phyloP scores from a whole-genome alignment of 2,888 invertebrate species.

The Neocrepidodera transversa region DNA sequence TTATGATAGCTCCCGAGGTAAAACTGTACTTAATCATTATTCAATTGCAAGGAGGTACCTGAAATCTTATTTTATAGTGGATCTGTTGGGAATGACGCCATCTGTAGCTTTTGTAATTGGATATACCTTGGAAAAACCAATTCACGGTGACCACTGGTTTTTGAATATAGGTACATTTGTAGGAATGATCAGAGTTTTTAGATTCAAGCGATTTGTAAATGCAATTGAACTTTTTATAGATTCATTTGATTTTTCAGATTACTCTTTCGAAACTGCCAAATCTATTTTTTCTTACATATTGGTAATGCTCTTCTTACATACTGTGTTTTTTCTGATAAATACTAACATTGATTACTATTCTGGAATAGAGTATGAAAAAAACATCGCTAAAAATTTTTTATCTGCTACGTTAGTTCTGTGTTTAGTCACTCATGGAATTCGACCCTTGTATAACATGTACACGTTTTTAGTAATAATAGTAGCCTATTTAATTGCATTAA shows the following conservation, averaged over 20 bases:
- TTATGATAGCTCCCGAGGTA: neutral
- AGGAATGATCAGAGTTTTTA: constrained; percentile 5
- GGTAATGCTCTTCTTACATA: constrained; percentile 8
- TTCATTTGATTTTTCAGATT: constrained; percentile 14
- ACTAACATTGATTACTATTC: neutral
- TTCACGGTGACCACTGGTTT: neutral
- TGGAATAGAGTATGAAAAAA: neutral
- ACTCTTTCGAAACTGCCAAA: constrained; percentile 22
- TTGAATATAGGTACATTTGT: neutral
- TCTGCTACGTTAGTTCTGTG: neutral
- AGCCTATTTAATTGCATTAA: neutral
- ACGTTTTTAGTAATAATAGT: neutral
- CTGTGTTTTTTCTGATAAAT: neutral
- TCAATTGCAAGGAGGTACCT: neutral
- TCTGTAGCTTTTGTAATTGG: neutral
- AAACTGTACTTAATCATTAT: neutral
- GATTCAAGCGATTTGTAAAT: neutral
- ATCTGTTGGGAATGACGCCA: neutral
- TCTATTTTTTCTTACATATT: constrained; percentile 10
- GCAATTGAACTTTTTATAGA: constrained; percentile 5
- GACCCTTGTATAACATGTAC: neutral
- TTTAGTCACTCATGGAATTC: neutral
- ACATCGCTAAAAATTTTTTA: neutral
- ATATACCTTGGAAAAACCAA: neutral
- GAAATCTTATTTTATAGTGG: constrained; percentile 5